Percentiles rank a stretch among this genome's conserved stretches.
Conservation (phyloP, 2,797 vertebrate species). For the Smutsia gigantea region DNA sequence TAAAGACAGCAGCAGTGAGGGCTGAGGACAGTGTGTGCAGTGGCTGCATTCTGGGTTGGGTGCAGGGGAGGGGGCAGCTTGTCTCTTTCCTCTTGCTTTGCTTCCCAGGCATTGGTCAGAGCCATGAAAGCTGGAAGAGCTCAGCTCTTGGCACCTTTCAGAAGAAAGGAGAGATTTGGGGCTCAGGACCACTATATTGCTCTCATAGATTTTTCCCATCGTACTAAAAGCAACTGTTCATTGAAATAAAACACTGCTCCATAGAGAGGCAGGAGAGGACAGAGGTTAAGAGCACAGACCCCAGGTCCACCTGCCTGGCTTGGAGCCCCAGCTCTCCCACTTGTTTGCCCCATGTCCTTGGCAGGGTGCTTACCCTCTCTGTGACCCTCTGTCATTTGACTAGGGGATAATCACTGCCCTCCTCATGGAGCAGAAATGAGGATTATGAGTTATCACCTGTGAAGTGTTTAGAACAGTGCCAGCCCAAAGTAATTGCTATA, state of each 20-base stretch:
- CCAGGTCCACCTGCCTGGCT: not conserved
- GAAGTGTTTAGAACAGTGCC: conserved; percentile 22
- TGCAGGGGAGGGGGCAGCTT: not conserved
- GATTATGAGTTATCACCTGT: not conserved
- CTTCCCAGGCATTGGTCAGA: not conserved
- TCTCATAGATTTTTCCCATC: not conserved
- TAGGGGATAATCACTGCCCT: not conserved
- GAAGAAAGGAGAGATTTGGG: not conserved
- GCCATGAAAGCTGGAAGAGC: not conserved
- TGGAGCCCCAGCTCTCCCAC: not conserved
- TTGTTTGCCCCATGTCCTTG: not conserved
- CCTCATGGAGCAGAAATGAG: not conserved
- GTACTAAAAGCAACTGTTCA: not conserved
- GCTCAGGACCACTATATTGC: not conserved
- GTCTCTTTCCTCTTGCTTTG: not conserved
- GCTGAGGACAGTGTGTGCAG: not conserved
- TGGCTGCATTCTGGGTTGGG: accelerated
- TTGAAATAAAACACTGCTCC: not conserved
- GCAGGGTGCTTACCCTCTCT: not conserved
- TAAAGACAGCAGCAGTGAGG: not conserved
- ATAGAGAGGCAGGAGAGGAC: not conserved
- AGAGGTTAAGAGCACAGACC: not conserved
- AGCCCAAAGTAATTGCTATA: conserved; percentile 41
- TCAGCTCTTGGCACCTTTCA: not conserved
- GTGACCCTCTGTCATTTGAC: not conserved